Evolutionary conservation across 2,888 invertebrate genomes (phyloP), one percentile per base, ranked within the genome.

Genomic region (Bedellia somnulentella): DNA sequence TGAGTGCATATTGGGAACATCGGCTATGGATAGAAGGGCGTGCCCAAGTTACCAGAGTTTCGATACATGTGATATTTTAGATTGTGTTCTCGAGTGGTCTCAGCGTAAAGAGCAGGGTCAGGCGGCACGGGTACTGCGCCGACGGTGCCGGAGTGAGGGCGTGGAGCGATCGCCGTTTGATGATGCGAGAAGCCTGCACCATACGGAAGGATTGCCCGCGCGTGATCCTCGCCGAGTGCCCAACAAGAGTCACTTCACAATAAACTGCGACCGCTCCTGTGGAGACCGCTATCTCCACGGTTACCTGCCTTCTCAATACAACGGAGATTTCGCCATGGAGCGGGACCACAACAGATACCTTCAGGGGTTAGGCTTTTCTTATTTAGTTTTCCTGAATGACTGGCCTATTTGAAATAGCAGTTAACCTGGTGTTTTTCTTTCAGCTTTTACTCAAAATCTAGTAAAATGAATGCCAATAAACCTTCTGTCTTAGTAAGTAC

Each of bases 71-170:
- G 68, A 71, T 55, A 66, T 67, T 14, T 44, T 75, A 36, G 64
- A 56, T 35, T 59, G 64, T 27, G 66, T 67, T 39, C 51, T 70
- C 42, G 62, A 67, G 57, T 64, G 36, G 34, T 31, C 30, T 15
- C 33, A 56, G 52, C 63, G 33, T 55, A 55, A 35, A 52, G 61
- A 31, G 58, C n/a, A n/a, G n/a, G 55, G 37, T 60, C 70, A 24
- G 4, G 31, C 36, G 41, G 73, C 70, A 35, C 61, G 67, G 24
- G 64, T 73, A 37, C 42, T 70, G 43, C 63, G 76, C 40, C 67
- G 76, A 31, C 66, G 76, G 41, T 77, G 76, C 46, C 71, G 71
- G 43, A 77, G 76, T 45, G 76, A 77, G 44, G 73, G 76, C 29
- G 51, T 76, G 25, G 76, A 77, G 40, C 59, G 71, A 29, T 73